Conservation (phyloP, 2,797 vertebrate genomes). For the Oophaga sylvatica region DNA sequence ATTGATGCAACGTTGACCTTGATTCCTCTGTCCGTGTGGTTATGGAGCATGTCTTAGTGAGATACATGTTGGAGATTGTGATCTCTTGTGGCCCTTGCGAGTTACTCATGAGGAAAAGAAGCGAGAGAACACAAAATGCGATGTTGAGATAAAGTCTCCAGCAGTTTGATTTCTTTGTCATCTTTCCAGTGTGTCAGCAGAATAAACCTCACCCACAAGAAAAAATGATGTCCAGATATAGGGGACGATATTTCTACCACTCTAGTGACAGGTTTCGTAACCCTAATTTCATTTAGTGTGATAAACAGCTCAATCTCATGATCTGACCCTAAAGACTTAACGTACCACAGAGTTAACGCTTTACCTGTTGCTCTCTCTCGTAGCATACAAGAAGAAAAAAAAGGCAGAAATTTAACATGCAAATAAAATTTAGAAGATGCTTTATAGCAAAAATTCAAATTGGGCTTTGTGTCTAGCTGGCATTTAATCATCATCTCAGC, state of each 20-base stretch:
- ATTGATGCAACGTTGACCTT: constrained; percentile 48
- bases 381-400: not conserved
- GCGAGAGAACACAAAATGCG: constrained; percentile 23
- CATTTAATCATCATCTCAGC: not conserved
- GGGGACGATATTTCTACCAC: constrained; percentile 19
- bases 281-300: not conserved
- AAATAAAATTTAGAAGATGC: not conserved
- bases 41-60: constrained; percentile 34
- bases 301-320: not conserved
- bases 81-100: constrained; percentile 53
- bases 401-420: not conserved
- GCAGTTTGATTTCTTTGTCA: constrained; percentile 42
- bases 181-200: constrained; percentile 53
- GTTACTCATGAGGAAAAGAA: constrained; percentile 35
- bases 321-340: not conserved
- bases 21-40: constrained; percentile 54
- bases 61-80: constrained; percentile 37
- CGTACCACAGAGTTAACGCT: constrained; percentile 4
- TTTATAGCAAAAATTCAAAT: not conserved
- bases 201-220: constrained; percentile 38
- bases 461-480: not conserved
- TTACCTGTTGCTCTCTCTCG: not conserved
- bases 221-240: constrained; percentile 55
- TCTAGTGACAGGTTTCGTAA: constrained; percentile 25
- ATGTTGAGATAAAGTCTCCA: constrained; percentile 46